Evolutionary conservation across 2,113 vertebrate species (phyloP), one percentile per base, ranked within the genome.

Genomic region (Cepphus grylle): DNA sequence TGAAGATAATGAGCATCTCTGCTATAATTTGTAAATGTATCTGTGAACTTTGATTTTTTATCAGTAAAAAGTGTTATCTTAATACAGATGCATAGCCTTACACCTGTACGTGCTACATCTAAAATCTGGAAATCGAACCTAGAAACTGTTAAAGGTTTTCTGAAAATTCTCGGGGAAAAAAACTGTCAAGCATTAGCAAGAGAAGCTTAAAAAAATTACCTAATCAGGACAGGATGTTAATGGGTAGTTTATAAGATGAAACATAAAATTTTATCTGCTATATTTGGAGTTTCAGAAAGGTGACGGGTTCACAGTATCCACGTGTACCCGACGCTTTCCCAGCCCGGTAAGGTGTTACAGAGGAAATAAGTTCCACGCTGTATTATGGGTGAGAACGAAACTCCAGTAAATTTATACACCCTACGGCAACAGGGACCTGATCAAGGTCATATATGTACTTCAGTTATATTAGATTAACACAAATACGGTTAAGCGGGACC

Each of bases 181-280:
- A 59, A 26, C 45, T n/a, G 7, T 45, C 45, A 19, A 45, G 7
- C 17, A 71, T 49, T 59, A 49, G 23, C 7, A 66, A 72, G 11
- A 50, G 42, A 55, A 4, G 6, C 12, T 63, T 45, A n/a, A 34
- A 38, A 9, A 27, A 45, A 30, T 4, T 40, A 56, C 17, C 4
- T 67, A 8, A 63, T 30, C 18, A 59, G 38, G 19, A 81, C 20
- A 56, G 12, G 40, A 32, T 9, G 22, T 13, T 55, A 53, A 71
- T 23, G 52, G 26, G 3, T 20, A 15, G 17, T 43, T 90, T 67
- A 30, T 21, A 81, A 26, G 30, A 22, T 13, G 20, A 81, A 81
- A 67, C 6, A n/a, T 1, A 5, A 1, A 29, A 58, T 13, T 53
- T 58, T 55, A 2, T 6, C 3, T 0, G 0, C 58, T 23, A 50